A percentile compares a stretch with the other conserved stretches of the same genome.
Conservation (phyloP, 2,113 vertebrate genomes). For the Pelodiscus sinensis region DNA sequence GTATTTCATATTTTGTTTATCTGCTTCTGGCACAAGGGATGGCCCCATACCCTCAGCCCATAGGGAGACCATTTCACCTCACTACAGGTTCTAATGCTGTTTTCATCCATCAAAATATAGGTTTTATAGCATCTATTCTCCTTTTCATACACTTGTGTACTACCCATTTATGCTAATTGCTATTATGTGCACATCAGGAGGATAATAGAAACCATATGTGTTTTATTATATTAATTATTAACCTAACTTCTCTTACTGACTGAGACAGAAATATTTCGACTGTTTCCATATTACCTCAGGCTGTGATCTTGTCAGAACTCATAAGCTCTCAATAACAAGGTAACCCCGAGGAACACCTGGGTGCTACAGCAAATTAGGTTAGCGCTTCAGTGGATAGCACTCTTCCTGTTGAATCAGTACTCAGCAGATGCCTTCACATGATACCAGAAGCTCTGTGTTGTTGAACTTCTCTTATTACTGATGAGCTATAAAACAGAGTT, state of each 20-base stretch:
- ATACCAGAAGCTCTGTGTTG: not conserved
- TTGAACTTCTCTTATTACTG: not conserved
- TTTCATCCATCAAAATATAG: not conserved
- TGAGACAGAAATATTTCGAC: not conserved
- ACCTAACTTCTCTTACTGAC: not conserved
- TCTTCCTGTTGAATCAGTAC: not conserved
- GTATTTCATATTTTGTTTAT: too few species aligned
- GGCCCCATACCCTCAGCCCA: too few species aligned
- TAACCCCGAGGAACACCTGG: not conserved
- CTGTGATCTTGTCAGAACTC: not conserved
- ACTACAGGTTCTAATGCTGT: not conserved
- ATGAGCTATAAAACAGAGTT: not conserved
- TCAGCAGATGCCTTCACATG: not conserved
- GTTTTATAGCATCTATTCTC: not conserved
- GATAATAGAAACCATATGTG: not conserved
- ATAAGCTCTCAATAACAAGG: not conserved
- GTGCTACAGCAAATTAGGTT: not conserved
- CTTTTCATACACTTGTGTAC: not conserved
- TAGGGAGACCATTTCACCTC: too few species aligned
- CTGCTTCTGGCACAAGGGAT: too few species aligned
- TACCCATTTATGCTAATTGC: not conserved
- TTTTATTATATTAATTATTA: constrained; percentile 1
- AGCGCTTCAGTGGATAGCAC: not conserved
- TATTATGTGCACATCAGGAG: not conserved
- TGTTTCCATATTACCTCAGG: not conserved